Conservation (phyloP, 2,797 vertebrate genomes). For the Sebastes iracundus region DNA sequence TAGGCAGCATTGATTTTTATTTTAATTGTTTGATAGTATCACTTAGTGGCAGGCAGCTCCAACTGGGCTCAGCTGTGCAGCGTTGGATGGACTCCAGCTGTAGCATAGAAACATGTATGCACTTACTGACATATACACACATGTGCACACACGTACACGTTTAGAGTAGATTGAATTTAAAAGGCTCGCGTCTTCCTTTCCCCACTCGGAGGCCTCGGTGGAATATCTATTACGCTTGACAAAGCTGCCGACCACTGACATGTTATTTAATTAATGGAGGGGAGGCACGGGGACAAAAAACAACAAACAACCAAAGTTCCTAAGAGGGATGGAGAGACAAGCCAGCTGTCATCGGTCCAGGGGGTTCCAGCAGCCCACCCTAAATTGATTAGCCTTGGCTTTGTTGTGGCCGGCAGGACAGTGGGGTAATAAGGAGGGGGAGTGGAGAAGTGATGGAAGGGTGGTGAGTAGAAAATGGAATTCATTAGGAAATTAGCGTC, state of each 20-base stretch:
- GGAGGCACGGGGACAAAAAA: slow-evolving; percentile 73
- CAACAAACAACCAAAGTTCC: slow-evolving; percentile 82
- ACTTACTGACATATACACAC: slow-evolving; percentile 56
- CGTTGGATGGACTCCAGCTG: slow-evolving; percentile 74
- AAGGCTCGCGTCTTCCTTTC: slow-evolving; percentile 70
- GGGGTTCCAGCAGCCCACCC: slow-evolving; percentile 75
- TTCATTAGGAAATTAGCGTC: slow-evolving; percentile 92
- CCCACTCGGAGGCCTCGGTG: slow-evolving; percentile 71
- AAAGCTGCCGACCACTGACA: slow-evolving; percentile 83
- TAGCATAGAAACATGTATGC: slow-evolving; percentile 56
- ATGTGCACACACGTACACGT: slow-evolving; percentile 43
- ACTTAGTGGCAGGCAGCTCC: slow-evolving; percentile 74
- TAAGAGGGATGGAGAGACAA: slow-evolving; percentile 73
- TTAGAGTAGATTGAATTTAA: slow-evolving; percentile 82
- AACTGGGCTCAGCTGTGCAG: slow-evolving; percentile 67
- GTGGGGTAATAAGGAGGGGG: slow-evolving; percentile 66
- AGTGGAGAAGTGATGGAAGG: slow-evolving; percentile 69
- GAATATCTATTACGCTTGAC: slow-evolving; percentile 86
- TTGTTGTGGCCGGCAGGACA: slow-evolving; percentile 80
- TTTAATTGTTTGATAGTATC: slow-evolving; percentile 79
- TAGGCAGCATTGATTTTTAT: slow-evolving; percentile 76
- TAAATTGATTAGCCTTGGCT: slow-evolving; percentile 89
- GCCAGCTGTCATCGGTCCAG: slow-evolving; percentile 85
- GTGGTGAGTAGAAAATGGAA: slow-evolving; percentile 85
- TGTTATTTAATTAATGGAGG: slow-evolving; percentile 88